Conservation (phyloP, 2,888 invertebrate genomes). For the Incurvaria masculella region DNA sequence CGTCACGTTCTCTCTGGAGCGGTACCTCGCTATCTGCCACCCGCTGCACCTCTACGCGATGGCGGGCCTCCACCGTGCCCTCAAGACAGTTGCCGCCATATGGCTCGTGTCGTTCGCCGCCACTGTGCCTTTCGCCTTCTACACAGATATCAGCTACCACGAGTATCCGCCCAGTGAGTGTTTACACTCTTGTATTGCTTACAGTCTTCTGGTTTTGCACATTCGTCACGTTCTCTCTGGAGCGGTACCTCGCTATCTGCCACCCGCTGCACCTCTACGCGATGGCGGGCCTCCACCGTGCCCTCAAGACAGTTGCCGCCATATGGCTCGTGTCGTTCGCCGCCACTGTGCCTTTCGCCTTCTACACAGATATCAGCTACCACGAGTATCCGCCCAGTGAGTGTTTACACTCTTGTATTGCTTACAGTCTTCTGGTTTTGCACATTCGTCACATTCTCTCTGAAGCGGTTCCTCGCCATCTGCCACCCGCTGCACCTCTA, state of each 20-base stretch:
- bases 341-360: slow-evolving; percentile 74
- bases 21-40: slow-evolving; percentile 89
- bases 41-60: slow-evolving; percentile 80
- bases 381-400: slow-evolving; percentile 68
- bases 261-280: slow-evolving; percentile 81
- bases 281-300: slow-evolving; percentile 80
- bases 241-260: slow-evolving; percentile 88
- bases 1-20: slow-evolving; percentile 87
- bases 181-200: no score
- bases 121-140: slow-evolving; percentile 74
- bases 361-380: slow-evolving; percentile 72
- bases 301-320: slow-evolving; percentile 70
- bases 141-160: slow-evolving; percentile 71
- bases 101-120: slow-evolving; percentile 75
- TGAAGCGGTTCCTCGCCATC: slow-evolving; percentile 88
- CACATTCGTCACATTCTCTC: slow-evolving; percentile 89
- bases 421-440: no score
- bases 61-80: slow-evolving; percentile 78
- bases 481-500: slow-evolving; percentile 84
- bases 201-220: no score
- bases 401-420: no score
- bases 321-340: slow-evolving; percentile 75
- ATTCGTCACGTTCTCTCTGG: slow-evolving; percentile 89
- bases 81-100: slow-evolving; percentile 71
- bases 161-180: slow-evolving; percentile 66